Evolutionary conservation across 2,888 invertebrate species (phyloP), one percentile per base, ranked within the genome.

Genomic region (Camponotus fellah): DNA sequence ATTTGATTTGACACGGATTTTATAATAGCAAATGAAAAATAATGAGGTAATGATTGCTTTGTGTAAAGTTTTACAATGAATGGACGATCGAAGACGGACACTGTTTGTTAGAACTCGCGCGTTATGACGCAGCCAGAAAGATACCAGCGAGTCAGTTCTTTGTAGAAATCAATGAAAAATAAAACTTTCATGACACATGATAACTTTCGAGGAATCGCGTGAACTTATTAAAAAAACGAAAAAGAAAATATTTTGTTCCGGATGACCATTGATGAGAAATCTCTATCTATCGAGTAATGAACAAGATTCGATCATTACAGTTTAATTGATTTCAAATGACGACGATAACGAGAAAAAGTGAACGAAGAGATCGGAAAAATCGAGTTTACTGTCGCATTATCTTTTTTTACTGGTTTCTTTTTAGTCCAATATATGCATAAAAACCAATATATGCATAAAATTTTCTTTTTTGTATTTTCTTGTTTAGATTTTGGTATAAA

Each of bases 161-260:
- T 69, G 79, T 68, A 58, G 9, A 83, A 83, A 89, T 89, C 89
- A 84, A 89, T 89, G 89, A 82, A 37, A 83, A 80, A 86, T 84
- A 77, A 89, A 89, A 85, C 85, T 89, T 89, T 86, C 83, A 87
- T 87, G 83, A 83, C 71, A 34, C 32, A 26, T 68, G 65, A 77
- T 79, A 37, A 71, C 37, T 26, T 26, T 37, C 34, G n/a, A 34
- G 26, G 8, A 56, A 56, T 37, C 21, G 14, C 8, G n/a, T 12
- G 12, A 8, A 62, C n/a, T 60, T 71, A 58, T 58, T 77, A 64
- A 0, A 26, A 68, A 68, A 49, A 49, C 6, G 34, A 53, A 80
- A 46, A 26, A 12, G 17, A n/a, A 21, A 34, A 12, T 46, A 58
- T 79, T 26, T 58, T 34, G 8, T 10, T 21, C 17, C 34, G n/a